These are phyloP conservation scores for Zele albiditarsus DNA, from an alignment of 2,888 invertebrate genomes.

Conservation along the genomic window DNA sequence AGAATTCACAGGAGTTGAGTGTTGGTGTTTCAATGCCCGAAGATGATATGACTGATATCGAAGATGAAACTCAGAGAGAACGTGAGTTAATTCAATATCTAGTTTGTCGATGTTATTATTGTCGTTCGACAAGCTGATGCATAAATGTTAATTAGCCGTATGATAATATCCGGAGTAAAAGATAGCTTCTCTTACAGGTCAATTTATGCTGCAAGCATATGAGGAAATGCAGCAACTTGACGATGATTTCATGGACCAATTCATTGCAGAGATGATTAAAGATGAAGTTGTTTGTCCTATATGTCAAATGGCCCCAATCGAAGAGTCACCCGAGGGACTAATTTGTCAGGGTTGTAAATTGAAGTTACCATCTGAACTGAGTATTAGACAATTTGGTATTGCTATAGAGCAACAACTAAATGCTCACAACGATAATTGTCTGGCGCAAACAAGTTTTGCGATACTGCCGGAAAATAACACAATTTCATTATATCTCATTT, in stretches of 20 bases:
- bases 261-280: slow-evolving; percentile 57
- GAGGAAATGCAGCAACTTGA: slow-evolving; percentile 64
- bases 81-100: slow-evolving; percentile 11
- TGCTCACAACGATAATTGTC: slow-evolving; percentile 59
- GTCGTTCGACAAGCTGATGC: too few relatives aligned
- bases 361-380: slow-evolving; percentile 53
- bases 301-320: slow-evolving; percentile 64
- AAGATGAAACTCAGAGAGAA: slow-evolving; percentile 53
- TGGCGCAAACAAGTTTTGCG: slow-evolving; percentile 59
- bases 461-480: slow-evolving; percentile 58
- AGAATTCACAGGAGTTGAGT: neutral
- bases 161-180: too few relatives aligned
- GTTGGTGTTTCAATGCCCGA: slow-evolving; percentile 48
- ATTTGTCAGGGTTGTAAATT: slow-evolving; percentile 63
- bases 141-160: too few relatives aligned
- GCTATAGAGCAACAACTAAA: slow-evolving; percentile 58
- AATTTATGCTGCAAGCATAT: slow-evolving; percentile 68
- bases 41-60: slow-evolving; percentile 61
- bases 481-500: slow-evolving; percentile 60
- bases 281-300: slow-evolving; percentile 69
- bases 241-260: slow-evolving; percentile 57
- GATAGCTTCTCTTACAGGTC: too few relatives aligned
- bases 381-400: slow-evolving; percentile 57
- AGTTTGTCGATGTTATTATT: neutral
- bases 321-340: slow-evolving; percentile 52